Base-by-base conservation (phyloP, 1,140 invertebrate species). In the Aphaenogaster rudis region DNA sequence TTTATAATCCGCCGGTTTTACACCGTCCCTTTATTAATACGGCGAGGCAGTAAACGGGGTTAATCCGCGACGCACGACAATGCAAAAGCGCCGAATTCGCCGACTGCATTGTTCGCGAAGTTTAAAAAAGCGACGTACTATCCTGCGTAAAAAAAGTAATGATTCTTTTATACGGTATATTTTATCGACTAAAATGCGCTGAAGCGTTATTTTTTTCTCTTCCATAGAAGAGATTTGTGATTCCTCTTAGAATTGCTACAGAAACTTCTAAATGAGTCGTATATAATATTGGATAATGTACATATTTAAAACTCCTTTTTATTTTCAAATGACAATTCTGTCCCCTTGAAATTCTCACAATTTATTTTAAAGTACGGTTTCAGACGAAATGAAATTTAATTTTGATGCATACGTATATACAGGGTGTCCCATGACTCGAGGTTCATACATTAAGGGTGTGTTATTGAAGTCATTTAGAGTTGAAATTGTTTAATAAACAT, bases 1-100 rank as follows among this genome's bases (percentile, higher is more conserved):
- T 84, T 84, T 63, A 84, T 84, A 84, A 84, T 84, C 80, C 80
- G 17, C 50, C 33, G 42, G 54, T 84, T 84, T 84, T 84, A 84
- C 28, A 76, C 28, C 67, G 28, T 84, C 69, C 17, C 33, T 84
- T 84, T 63, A 76, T 76, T 76, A 84, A 84, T 84, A 82, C 67
- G 52, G 28, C 36, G 33, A 2, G 21, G 17, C 28, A 63, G 80
- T 74, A 84, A 69, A 76, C 54, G 45, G 8, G 80, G 52, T 84
- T 84, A 84, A 84, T 74, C 57, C 33, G 45, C 39, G 21, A 4
- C 36, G 36, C 9, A 66, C 66, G 78, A 54, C 57, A 64, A 42
- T 17, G 63, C n/a, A 8, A 69, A 71, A 81, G 50, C 36, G 52
- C 66, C 66, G 64, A 71, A 81, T 81, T 81, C 79, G 6, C 54